Evolutionary conservation across 2,888 invertebrate genomes (phyloP), one percentile per base, ranked within the genome.

Genomic region (Lasioglossum lativentre): DNA sequence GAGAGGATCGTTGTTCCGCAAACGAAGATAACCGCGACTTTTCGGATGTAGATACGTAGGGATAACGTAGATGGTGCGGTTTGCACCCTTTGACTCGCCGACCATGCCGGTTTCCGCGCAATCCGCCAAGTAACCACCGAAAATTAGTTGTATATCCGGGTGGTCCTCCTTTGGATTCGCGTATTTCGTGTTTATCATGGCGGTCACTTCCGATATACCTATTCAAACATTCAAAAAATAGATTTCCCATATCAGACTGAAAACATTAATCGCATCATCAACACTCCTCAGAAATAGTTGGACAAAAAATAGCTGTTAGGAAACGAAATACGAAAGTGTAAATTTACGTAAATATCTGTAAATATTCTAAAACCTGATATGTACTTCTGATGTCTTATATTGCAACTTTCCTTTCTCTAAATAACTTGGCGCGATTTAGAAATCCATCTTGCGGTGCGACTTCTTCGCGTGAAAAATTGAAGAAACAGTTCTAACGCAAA

Each of bases 31-130:
- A 0, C 99, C 99, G 16, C 97, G 96, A 88, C 98, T 98, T 94
- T 98, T 97, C 0, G 99, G 98, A 92, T 98, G 97, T 91, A 99
- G 95, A 0, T 98, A 97, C 0, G 98, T 97, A 0, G 98, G 98
- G 83, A 98, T 97, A 75, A 98, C 97, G 91, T 97, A 96, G 80
- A 98, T 96, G 73, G 96, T 96, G 12, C 98, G 95, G 19, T 97
- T 97, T 75, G 96, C 96, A 80, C 97, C 97, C 0, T 97, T 95
- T 66, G 96, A 95, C 94, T 98, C 98, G 0, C 98, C 98, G 6
- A 98, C 98, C 96, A 98, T 98, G 34, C 98, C 98, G 0, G 98
- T 98, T 93, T 97, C 97, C 1, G 98, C 98, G 93, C 98, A 98
- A 94, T 98, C 97, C 0, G 98, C 98, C 84, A 98, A 95, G 95